Evolutionary conservation across 2,888 invertebrate genomes (phyloP), one percentile per base, ranked within the genome.

Genomic region (Mystacides longicornis): DNA sequence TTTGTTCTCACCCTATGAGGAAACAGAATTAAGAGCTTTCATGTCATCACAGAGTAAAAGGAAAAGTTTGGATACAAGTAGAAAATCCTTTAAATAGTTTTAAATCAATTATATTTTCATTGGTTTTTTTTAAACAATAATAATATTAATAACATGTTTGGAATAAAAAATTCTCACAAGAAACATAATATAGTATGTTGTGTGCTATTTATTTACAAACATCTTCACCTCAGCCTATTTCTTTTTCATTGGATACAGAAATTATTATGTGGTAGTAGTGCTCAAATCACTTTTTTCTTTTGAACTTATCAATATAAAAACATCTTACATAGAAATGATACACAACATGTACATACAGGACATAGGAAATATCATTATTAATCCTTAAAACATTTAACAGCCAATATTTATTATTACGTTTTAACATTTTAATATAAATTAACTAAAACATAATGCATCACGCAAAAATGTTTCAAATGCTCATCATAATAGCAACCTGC

Each of bases 81-180:
- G n/a, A n/a, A n/a, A n/a, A n/a, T n/a, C n/a, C n/a, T n/a, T n/a
- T n/a, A n/a, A n/a, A n/a, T n/a, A n/a, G n/a, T 56, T 60, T 60
- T 54, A 58, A 60, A 60, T 60, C n/a, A 60, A 21, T 33, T 60
- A 58, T 60, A 60, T 60, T 60, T 58, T 58, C 56, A 56, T 56
- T 54, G 58, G 43, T 58, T 56, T 60, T 55, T 45, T 56, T 58
- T 56, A 54, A 60, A 60, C 58, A 60, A 59, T 52, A 52, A 50
- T 21, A 45, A 20, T 45, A 45, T 57, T 52, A 52, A 50, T 21
- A 45, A 20, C 43, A 45, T 57, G 50, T 55, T 52, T 53, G 53
- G 52, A 55, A 58, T 53, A 54, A 49, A 42, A n/a, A 43, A 57
- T 59, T 59, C 54, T 54, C 56, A 49, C 49, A 52, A 56, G 51